Percentiles rank a stretch among this genome's conserved stretches.
These are phyloP conservation scores for Xyliphius kryptos DNA, from an alignment of 2,113 vertebrate species.

Conservation along the genomic window DNA sequence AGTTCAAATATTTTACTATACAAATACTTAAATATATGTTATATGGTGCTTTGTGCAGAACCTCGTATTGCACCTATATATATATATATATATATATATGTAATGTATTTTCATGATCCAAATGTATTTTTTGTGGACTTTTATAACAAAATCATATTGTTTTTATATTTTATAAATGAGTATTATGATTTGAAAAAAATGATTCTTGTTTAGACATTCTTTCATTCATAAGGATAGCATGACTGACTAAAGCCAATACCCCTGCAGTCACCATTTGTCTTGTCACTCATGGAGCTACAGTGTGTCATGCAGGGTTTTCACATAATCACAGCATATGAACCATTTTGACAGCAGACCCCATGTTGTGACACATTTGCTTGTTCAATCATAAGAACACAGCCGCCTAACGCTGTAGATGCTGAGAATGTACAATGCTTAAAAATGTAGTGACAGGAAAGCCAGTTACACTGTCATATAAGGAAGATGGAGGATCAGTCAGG, in stretches of 20 bases:
- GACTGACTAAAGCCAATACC: conserved; percentile 2
- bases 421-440: conserved; percentile 25
- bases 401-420: conserved; percentile 19
- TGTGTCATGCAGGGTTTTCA: conserved; percentile 10
- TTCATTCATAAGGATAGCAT: not conserved
- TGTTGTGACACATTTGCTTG: conserved; percentile 22
- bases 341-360: conserved; percentile 26
- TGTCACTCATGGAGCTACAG: conserved; percentile 7
- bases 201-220: not conserved
- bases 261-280: conserved; percentile 23
- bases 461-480: conserved; percentile 22
- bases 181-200: not conserved
- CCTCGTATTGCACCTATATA: not conserved
- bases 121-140: too few relatives aligned
- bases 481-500: conserved; percentile 11
- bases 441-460: conserved; percentile 15
- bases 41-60: not conserved
- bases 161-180: not conserved
- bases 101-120: too few relatives aligned
- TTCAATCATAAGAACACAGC: conserved; percentile 19
- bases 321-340: conserved; percentile 20
- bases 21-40: too few relatives aligned
- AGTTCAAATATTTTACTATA: too few relatives aligned
- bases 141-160: too few relatives aligned
- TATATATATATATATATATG: not conserved